Base-by-base conservation (phyloP, 2,888 invertebrate genomes). In the Malthinus flaveolus region DNA sequence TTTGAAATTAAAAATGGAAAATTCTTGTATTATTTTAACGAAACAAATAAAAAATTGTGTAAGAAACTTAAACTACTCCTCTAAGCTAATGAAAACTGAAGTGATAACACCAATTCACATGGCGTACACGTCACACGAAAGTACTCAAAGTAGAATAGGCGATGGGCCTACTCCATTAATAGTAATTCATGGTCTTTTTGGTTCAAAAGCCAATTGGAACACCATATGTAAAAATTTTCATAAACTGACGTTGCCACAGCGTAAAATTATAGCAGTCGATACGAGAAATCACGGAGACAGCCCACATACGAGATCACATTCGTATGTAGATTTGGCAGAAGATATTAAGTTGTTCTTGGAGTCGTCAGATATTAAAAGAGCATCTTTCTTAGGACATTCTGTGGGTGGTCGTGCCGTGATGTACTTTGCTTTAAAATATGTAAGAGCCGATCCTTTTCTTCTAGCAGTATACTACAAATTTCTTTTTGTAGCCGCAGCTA, bases 201-300 rank as follows among this genome's bases (percentile, higher is more conserved):
- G 95, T 0, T 88, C 87, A 0, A 95, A 94, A 75, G 86, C 82
- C 56, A 95, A 95, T 73, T 97, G 96, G 94, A 87, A 89, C 66
- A 84, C 87, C 34, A 77, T 95, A 10, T 88, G 90, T 1, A 93
- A 90, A 57, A 85, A 84, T 0, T 81, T 92, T 49, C 78, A 84
- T 59, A 83, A 84, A 60, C 83, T 82, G 52, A 88, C 87, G 1
- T 82, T 85, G 10, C 72, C 85, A 86, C 64, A 82, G 84, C 75
- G 91, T 83, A 80, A 87, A 85, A 81, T 95, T 0, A 84, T 93
- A 61, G 83, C 90, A 5, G 83, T 96, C 32, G 98, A 98, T 80
- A 90, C 92, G 5, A 84, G 97, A 73, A 97, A 98, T 79, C 98
- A 98, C 78, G 98, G 97, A 0, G 93, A 95, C 63, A 96, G 96